Conservation (phyloP, 2,113 vertebrate genomes). For the Aramus guarauna region DNA sequence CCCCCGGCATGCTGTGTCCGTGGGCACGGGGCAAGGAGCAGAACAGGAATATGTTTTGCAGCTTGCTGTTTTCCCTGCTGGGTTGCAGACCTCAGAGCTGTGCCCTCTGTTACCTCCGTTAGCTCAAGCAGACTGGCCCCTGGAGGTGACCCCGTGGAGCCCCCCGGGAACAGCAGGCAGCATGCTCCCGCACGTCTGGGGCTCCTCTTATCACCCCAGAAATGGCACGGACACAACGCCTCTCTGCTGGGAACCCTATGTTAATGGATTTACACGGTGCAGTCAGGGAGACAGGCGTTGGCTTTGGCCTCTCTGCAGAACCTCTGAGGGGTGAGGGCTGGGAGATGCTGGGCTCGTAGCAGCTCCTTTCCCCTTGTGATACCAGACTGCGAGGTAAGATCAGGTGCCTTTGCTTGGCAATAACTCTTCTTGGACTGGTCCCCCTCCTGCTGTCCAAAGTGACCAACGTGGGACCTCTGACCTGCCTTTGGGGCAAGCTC, state of each 20-base stretch:
- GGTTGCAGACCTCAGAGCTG: background rate
- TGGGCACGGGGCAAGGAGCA: background rate
- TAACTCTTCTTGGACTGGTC: background rate
- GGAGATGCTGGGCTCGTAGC: background rate
- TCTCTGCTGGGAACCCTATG: background rate
- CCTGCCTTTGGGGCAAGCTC: background rate
- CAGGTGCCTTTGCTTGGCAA: background rate
- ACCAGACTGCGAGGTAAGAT: background rate
- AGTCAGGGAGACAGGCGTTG: background rate
- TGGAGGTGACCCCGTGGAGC: background rate
- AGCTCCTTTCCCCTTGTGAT: background rate
- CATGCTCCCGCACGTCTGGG: fast-evolving
- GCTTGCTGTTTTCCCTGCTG: background rate
- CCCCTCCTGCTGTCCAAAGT: background rate
- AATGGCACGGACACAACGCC: fast-evolving
- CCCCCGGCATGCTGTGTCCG: fast-evolving
- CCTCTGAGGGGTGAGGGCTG: background rate
- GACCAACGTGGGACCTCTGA: background rate
- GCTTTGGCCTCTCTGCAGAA: background rate
- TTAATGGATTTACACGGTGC: background rate
- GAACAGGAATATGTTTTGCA: background rate
- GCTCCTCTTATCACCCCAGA: background rate
- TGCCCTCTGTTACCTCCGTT: background rate
- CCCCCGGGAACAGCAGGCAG: background rate
- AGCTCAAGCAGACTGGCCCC: background rate